Evolutionary conservation across 2,113 vertebrate genomes (phyloP).

Genomic region (Corydoras sp.): DNA sequence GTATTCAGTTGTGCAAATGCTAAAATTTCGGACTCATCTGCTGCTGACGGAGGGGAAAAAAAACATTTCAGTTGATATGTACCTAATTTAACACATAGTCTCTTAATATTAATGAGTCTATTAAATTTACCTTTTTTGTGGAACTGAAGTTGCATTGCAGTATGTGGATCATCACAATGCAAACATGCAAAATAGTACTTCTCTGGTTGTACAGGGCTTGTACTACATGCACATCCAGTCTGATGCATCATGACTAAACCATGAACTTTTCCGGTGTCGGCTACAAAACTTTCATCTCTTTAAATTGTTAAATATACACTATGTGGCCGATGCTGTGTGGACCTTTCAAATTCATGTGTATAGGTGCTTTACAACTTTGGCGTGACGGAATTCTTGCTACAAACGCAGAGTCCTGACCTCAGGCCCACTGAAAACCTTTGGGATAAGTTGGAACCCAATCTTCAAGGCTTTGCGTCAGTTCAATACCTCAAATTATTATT

Average conservation of each 20-base stretch:
- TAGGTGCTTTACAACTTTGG: no score
- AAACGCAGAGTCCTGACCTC: no score
- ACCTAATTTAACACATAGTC: constrained; percentile 1
- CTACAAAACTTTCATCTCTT: no score
- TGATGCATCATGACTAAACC: neutral
- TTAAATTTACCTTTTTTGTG: neutral
- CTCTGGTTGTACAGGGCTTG: constrained; percentile 1
- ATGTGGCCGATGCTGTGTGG: no score
- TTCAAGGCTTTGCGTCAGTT: no score
- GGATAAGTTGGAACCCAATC: no score
- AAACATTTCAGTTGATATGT: neutral
- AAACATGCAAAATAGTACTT: constrained; percentile 7
- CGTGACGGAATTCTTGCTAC: no score
- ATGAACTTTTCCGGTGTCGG: no score
- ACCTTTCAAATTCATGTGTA: no score
- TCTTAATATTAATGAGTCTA: neutral
- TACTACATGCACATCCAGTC: neutral
- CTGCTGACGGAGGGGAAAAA: neutral
- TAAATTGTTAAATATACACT: no score
- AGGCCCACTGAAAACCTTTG: no score
- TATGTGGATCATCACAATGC: neutral
- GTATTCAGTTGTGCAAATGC: constrained; percentile 1
- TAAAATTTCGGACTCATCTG: neutral
- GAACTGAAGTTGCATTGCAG: neutral
- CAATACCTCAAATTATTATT: no score